A percentile compares a stretch with the other conserved stretches of the same genome.
phyloP scores from a whole-genome alignment of 2,888 invertebrate genomes.

The Agrilus mali region DNA sequence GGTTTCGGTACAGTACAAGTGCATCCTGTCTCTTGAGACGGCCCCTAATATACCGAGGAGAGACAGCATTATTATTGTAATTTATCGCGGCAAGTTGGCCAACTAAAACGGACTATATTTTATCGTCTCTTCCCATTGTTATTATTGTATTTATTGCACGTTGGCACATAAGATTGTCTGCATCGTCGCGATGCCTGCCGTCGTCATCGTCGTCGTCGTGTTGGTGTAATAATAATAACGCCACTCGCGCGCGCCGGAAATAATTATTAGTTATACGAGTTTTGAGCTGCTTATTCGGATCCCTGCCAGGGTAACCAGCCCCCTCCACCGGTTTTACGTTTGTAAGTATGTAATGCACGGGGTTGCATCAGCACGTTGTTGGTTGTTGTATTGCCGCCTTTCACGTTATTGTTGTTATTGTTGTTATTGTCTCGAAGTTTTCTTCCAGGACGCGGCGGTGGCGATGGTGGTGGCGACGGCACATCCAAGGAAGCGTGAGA shows the following conservation, averaged over 20 bases:
- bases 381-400: too few relatives aligned
- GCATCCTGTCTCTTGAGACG: conserved; percentile 15
- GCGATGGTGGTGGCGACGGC: too few relatives aligned
- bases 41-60: conserved; percentile 15
- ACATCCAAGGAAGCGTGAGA: too few relatives aligned
- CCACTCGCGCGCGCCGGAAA: conserved; percentile 12
- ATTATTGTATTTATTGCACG: conserved; percentile 13
- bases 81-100: conserved; percentile 14
- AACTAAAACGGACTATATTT: conserved; percentile 14
- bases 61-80: conserved; percentile 16
- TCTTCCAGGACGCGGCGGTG: too few relatives aligned
- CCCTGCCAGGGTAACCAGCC: too few relatives aligned
- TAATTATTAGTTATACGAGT: conserved; percentile 20
- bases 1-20: conserved; percentile 14
- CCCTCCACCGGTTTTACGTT: too few relatives aligned
- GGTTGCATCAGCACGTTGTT: too few relatives aligned
- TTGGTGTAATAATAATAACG: conserved; percentile 3
- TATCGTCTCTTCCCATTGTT: conserved; percentile 14
- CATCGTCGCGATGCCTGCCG: conserved; percentile 7
- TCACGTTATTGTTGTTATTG: too few relatives aligned
- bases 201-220: too few relatives aligned
- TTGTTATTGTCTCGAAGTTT: too few relatives aligned
- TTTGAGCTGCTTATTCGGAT: conserved; percentile 10
- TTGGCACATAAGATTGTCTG: conserved; percentile 11
- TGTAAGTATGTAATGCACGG: too few relatives aligned